Conservation (phyloP, 92 coral and sea anemone genomes). For the Epizoanthus illoricatus region DNA sequence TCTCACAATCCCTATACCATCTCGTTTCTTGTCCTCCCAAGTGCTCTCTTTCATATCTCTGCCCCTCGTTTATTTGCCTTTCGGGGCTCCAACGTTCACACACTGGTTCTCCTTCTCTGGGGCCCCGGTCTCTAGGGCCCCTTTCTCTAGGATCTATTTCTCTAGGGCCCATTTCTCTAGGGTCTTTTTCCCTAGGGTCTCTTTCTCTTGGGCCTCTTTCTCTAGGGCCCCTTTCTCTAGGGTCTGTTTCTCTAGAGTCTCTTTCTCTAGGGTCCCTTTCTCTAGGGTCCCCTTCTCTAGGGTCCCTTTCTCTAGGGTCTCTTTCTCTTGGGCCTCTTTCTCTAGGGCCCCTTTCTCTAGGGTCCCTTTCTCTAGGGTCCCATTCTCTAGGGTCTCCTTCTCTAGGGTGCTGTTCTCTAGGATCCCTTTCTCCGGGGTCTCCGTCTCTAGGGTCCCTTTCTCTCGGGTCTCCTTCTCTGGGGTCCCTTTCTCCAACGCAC, state of each 20-base stretch:
- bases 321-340: not conserved
- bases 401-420: too few relatives aligned
- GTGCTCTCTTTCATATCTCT: not conserved
- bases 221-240: not conserved
- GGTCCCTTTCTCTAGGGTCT: not conserved
- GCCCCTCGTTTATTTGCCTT: not conserved
- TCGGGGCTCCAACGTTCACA: not conserved
- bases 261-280: not conserved
- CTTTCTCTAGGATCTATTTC: not conserved
- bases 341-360: not conserved
- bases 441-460: not conserved
- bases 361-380: too few relatives aligned
- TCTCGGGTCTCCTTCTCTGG: not conserved
- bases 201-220: not conserved
- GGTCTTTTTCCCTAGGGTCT: not conserved
- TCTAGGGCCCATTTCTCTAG: not conserved
- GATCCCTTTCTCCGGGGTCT: not conserved
- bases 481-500: not conserved
- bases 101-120: not conserved
- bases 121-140: not conserved
- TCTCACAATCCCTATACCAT: not conserved
- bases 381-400: too few relatives aligned
- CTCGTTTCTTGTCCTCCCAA: not conserved
- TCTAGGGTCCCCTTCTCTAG: not conserved
- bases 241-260: not conserved